Conservation (phyloP, 2,113 vertebrate genomes). For the Amazona guildingii region DNA sequence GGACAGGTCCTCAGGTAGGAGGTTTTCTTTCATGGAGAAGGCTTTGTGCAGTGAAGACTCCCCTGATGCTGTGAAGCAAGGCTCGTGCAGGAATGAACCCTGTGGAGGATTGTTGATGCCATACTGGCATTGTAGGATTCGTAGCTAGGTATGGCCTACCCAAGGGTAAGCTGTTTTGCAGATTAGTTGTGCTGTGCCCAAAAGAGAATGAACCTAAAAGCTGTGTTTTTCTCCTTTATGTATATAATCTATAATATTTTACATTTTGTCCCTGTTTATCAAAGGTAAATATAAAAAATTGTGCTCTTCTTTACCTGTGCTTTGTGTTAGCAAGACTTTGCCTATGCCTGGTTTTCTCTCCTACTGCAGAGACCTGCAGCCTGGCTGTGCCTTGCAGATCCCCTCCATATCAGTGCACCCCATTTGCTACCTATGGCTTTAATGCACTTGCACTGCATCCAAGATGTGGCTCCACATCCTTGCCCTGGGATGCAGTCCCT, state of each 20-base stretch:
- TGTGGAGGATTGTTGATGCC: accelerated
- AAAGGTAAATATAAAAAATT: background rate
- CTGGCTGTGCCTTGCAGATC: background rate
- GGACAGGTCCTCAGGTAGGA: conserved; percentile 93
- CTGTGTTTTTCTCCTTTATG: background rate
- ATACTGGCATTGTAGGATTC: background rate
- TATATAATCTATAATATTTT: background rate
- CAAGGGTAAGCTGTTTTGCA: background rate
- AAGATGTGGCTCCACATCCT: background rate
- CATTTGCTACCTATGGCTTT: background rate
- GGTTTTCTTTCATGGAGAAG: background rate
- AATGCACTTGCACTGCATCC: background rate
- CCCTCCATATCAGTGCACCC: background rate
- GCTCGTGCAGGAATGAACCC: background rate
- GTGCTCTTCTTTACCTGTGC: background rate
- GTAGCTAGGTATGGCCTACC: background rate
- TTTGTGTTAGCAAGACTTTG: background rate
- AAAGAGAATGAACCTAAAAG: background rate
- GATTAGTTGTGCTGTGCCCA: background rate
- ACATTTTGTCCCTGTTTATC: background rate
- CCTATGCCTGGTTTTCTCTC: background rate
- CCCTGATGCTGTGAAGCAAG: background rate
- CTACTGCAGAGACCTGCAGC: background rate
- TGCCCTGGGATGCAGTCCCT: background rate
- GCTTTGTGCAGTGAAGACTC: background rate